Percentiles rank a stretch among this genome's conserved stretches.
phyloP scores from a whole-genome alignment of 2,113 vertebrate genomes.

The Oreochromis aureus region DNA sequence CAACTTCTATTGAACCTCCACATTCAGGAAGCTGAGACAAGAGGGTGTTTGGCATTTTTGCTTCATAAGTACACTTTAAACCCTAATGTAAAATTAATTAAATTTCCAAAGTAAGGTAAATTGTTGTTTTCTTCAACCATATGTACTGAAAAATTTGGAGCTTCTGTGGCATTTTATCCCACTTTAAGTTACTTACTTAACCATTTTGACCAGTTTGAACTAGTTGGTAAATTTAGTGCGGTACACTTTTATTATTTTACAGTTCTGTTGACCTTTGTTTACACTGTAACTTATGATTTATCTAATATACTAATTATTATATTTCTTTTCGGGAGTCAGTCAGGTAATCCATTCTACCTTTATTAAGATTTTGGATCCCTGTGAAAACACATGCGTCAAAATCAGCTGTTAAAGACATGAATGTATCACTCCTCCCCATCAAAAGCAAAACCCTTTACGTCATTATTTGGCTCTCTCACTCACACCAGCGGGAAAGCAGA shows the following conservation, averaged over 20 bases:
- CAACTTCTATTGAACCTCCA: neutral
- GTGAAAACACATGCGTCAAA: neutral
- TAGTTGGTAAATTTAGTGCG: neutral
- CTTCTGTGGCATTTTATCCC: neutral
- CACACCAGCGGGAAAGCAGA: neutral
- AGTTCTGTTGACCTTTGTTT: neutral
- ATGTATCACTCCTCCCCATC: neutral
- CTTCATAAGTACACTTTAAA: neutral
- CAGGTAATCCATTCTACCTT: neutral
- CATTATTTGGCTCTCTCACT: neutral
- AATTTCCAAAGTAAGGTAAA: neutral
- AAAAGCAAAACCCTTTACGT: neutral
- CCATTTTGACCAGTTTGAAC: neutral
- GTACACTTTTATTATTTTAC: neutral
- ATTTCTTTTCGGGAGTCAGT: neutral
- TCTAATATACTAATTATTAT: neutral
- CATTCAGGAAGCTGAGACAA: neutral
- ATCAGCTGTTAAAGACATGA: neutral
- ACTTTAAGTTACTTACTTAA: neutral
- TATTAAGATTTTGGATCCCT: neutral
- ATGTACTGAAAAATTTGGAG: neutral
- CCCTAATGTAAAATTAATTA: neutral
- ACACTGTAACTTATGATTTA: neutral
- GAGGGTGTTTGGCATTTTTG: neutral
- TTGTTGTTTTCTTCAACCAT: neutral